Evolutionary conservation across 2,797 vertebrate genomes (phyloP).

Genomic region (Fundulus diaphanus): DNA sequence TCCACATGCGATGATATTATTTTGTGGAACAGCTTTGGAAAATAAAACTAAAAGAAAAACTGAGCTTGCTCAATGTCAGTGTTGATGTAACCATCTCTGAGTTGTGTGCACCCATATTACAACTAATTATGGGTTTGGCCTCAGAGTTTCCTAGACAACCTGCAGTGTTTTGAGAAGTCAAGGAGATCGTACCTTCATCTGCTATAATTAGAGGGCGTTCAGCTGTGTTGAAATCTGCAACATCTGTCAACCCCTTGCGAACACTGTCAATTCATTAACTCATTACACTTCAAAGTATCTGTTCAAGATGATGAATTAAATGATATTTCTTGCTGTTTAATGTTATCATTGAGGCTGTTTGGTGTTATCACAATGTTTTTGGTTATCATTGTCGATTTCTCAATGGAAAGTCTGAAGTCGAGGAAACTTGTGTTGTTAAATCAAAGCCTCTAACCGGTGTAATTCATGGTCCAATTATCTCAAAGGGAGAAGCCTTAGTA

Average conservation of each 20-base stretch:
- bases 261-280: constrained; percentile 43
- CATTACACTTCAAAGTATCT: constrained; percentile 46
- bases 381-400: constrained; percentile 44
- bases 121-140: constrained; percentile 60
- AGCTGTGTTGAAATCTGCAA: constrained; percentile 34
- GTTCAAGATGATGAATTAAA: constrained; percentile 47
- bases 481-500: constrained; percentile 56
- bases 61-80: constrained; percentile 42
- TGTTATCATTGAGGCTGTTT: constrained; percentile 32
- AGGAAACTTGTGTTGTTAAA: constrained; percentile 67
- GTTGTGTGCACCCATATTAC: constrained; percentile 47
- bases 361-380: constrained; percentile 34
- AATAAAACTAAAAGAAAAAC: constrained; percentile 33
- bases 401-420: constrained; percentile 61
- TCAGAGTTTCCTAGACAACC: constrained; percentile 42
- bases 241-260: constrained; percentile 36
- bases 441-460: constrained; percentile 56
- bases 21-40: constrained; percentile 54
- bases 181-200: constrained; percentile 55
- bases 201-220: constrained; percentile 52
- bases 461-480: constrained; percentile 72
- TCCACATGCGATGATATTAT: constrained; percentile 60
- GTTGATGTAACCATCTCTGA: constrained; percentile 58
- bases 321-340: constrained; percentile 28
- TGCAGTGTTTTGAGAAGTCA: constrained; percentile 47